Evolutionary conservation across 1,140 invertebrate genomes (phyloP).

Genomic region (Periplaneta americana): DNA sequence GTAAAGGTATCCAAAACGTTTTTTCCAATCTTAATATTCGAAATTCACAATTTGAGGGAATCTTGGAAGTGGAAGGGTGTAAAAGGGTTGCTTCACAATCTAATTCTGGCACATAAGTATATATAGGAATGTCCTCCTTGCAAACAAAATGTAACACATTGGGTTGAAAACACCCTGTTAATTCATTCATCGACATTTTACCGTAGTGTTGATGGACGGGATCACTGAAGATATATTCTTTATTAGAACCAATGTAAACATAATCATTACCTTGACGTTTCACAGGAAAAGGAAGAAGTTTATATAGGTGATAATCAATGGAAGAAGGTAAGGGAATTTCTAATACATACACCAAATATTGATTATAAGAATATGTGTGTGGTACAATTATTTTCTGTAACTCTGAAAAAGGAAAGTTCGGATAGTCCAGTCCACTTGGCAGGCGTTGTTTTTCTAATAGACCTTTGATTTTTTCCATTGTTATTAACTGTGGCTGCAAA

Average conservation of each 20-base stretch:
- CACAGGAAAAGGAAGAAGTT: background rate
- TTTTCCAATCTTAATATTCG: background rate
- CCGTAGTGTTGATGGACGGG: background rate
- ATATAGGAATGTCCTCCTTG: background rate
- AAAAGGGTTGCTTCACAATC: background rate
- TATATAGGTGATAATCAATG: background rate
- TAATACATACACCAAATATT: constrained; percentile 11
- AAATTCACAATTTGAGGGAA: background rate
- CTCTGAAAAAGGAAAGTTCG: constrained; percentile 22
- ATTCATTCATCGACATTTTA: background rate
- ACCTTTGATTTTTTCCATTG: constrained; percentile 20
- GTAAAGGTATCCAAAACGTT: background rate
- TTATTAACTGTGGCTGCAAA: constrained; percentile 13
- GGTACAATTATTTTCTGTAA: constrained; percentile 7
- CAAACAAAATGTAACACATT: background rate
- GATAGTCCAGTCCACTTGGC: constrained; percentile 9
- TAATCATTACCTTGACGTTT: background rate
- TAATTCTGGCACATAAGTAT: background rate
- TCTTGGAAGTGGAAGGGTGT: background rate
- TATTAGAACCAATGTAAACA: background rate
- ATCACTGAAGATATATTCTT: background rate
- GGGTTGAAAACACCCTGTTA: background rate
- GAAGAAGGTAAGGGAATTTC: too few species aligned
- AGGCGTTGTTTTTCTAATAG: constrained; percentile 23
- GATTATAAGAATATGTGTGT: background rate